Evolutionary conservation across 2,888 invertebrate genomes (phyloP).

Genomic region (Dendrolimus houi): DNA sequence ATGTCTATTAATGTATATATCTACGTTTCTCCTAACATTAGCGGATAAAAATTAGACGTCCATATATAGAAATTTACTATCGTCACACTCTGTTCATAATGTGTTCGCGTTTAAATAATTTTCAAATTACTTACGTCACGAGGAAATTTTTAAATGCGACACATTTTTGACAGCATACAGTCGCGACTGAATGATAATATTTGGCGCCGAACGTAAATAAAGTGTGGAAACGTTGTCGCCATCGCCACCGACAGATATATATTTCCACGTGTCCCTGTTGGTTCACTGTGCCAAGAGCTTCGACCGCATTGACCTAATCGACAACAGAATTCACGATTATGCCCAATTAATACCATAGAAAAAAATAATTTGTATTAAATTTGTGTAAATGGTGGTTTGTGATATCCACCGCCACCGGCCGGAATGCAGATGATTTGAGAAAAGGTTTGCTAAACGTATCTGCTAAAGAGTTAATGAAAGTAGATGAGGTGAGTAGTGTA

Average conservation of each 20-base stretch:
- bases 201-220: constrained; percentile 70
- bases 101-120: constrained; percentile 8
- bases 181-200: constrained; percentile 39
- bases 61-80: constrained; percentile 8
- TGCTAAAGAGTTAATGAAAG: no score
- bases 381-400: no score
- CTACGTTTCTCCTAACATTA: background rate
- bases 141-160: constrained; percentile 26
- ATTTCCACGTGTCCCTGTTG: constrained; percentile 15
- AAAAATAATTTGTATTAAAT: no score
- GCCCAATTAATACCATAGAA: no score
- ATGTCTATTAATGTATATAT: background rate
- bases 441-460: no score
- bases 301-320: constrained; percentile 3
- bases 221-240: constrained; percentile 40
- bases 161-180: constrained; percentile 40
- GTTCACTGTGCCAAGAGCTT: constrained; percentile 21
- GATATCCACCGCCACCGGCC: no score
- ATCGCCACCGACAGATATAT: constrained; percentile 14
- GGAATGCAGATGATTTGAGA: no score
- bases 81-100: constrained; percentile 6
- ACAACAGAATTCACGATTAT: no score
- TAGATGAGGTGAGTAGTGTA: no score
- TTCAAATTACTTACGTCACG: constrained; percentile 26
- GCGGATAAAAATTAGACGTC: constrained; percentile 2